Evolutionary conservation across 1,140 invertebrate genomes (phyloP), one percentile per base, ranked within the genome.

Genomic region (Lordiphosa stackelbergi): DNA sequence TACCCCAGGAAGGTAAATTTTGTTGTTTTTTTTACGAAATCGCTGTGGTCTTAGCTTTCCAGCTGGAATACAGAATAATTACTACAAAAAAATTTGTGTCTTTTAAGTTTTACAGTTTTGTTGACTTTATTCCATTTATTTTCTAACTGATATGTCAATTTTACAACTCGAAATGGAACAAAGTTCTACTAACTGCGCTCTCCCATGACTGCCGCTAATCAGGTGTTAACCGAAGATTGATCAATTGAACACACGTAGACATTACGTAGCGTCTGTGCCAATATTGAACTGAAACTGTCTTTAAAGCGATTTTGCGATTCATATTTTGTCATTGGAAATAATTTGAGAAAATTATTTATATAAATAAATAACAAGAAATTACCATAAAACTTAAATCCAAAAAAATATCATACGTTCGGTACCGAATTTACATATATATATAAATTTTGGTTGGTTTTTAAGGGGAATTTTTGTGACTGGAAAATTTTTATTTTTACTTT

Each of bases 311-410:
- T 24, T 6, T 24, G 5, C 22, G 22, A 59, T 46, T 31, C 28
- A 31, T 31, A 5, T 8, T 45, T 57, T 61, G 57, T 66, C 66
- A 70, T 62, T 66, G 57, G 57, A 60, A 28, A 57, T 70, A 66
- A 70, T 62, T 46, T 38, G 53, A 46, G 19, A 45, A 42, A 66
- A 70, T 70, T 61, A 57, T 66, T 53, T 62, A 66, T 49, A 66
- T 62, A 66, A 70, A 70, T 62, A 70, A 66, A 62, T 53, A 66
- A 51, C 45, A 55, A 40, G 22, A 59, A 24, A 51, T 57, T 66
- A 66, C 66, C 66, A 57, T 57, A 57, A 61, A 31, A 62, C 43
- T 13, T 34, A 66, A 34, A 34, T 34, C 43, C 31, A 46, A 46
- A 46, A 24, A 46, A 46, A 46, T 34, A 46, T 8, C 22, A n/a